phyloP scores from a whole-genome alignment of 2,888 invertebrate genomes.

The Escarpia spicata region DNA sequence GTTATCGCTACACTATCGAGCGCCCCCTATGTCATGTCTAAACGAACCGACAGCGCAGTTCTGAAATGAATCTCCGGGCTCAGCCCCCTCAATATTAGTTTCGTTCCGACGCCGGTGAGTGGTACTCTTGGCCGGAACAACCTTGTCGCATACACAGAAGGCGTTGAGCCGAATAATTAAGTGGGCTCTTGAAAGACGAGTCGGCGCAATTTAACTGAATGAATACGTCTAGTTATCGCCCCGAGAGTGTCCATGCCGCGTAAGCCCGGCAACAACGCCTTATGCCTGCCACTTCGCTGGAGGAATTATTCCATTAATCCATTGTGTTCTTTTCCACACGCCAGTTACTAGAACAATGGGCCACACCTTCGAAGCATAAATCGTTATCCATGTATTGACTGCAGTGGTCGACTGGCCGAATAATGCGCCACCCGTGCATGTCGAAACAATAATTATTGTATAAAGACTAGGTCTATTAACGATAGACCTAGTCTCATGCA shows the following conservation, averaged over 20 bases:
- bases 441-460: not conserved
- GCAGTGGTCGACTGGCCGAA: not conserved
- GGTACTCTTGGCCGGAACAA: not conserved
- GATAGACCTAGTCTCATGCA: no score
- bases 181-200: not conserved
- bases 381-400: not conserved
- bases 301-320: not conserved
- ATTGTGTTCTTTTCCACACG: not conserved
- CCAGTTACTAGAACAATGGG: not conserved
- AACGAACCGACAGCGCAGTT: not conserved
- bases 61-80: no score
- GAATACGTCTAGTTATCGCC: not conserved
- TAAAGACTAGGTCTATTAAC: no score
- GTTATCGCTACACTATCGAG: no score
- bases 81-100: no score
- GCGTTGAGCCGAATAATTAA: not conserved
- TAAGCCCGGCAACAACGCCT: not conserved
- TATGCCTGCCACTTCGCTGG: not conserved
- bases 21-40: not conserved
- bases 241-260: not conserved
- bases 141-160: not conserved
- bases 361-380: not conserved
- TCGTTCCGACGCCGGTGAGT: no score
- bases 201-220: not conserved
- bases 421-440: not conserved